Percentiles rank a stretch among this genome's conserved stretches.
These are phyloP conservation scores for Heterodera filipjevi DNA, from an alignment of 2,888 invertebrate species.

Conservation along the genomic window DNA sequence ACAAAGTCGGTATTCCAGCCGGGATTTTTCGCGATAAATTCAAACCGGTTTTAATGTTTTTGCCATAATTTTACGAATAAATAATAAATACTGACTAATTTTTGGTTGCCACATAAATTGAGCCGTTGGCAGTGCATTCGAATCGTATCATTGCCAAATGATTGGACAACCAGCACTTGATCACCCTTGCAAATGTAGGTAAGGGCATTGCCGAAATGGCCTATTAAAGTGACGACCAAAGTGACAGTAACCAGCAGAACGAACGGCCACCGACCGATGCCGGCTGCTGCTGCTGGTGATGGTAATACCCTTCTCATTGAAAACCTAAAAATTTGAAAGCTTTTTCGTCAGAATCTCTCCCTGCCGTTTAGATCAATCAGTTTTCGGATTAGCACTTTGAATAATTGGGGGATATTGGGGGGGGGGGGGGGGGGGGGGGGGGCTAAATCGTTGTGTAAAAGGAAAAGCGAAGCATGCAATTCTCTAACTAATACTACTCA, in stretches of 20 bases:
- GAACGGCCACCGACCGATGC: not conserved
- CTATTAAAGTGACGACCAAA: not conserved
- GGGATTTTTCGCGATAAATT: too few species aligned
- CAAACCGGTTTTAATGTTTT: too few species aligned
- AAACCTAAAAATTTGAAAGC: not conserved
- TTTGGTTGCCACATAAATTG: constrained; percentile 61
- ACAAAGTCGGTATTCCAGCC: too few species aligned
- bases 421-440: not conserved
- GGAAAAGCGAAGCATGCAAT: not conserved
- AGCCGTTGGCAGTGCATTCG: constrained; percentile 64
- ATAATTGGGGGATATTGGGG: constrained; percentile 16
- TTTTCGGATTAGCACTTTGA: constrained; percentile 10
- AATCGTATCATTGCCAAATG: constrained; percentile 65
- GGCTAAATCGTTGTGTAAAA: not conserved
- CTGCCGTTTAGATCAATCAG: constrained; percentile 6
- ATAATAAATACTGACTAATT: constrained; percentile 47
- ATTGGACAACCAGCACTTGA: constrained; percentile 46
- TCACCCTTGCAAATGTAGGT: constrained; percentile 51
- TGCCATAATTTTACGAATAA: not conserved
- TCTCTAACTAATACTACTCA: too few species aligned
- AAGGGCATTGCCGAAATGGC: constrained; percentile 24
- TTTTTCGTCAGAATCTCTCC: not conserved
- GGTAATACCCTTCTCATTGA: not conserved
- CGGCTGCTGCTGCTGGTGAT: not conserved
- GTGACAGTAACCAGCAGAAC: not conserved